Conservation (phyloP, 2,888 invertebrate genomes). For the Mylabris sibirica region DNA sequence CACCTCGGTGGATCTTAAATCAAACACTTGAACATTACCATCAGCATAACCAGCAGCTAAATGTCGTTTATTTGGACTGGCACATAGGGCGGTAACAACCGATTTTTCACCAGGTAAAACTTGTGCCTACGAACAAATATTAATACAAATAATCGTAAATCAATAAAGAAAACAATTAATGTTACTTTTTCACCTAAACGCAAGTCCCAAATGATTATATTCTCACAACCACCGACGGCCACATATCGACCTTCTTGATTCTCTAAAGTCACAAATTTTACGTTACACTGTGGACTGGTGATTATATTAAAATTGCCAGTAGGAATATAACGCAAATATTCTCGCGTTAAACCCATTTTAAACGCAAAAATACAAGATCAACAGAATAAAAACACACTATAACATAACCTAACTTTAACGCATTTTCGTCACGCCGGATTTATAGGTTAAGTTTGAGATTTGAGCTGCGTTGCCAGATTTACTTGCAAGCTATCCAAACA, state of each 20-base stretch:
- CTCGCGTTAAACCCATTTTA: conserved; percentile 88
- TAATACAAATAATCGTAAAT: conserved; percentile 12
- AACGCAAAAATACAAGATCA: not conserved
- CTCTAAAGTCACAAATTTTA: conserved; percentile 78
- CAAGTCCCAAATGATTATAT: conserved; percentile 94
- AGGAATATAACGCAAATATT: conserved; percentile 89
- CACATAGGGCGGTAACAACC: conserved; percentile 78
- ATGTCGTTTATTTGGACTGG: conserved; percentile 78
- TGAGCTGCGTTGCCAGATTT: no score
- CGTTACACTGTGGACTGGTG: conserved; percentile 80
- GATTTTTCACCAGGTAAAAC: conserved; percentile 82
- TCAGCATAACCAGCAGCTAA: conserved; percentile 93
- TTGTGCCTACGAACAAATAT: conserved; percentile 68
- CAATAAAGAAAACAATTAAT: not conserved
- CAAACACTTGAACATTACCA: conserved; percentile 85
- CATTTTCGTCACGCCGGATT: no score
- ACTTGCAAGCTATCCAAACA: no score
- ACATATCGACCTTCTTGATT: conserved; percentile 83
- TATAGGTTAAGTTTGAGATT: no score
- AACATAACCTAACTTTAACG: not conserved
- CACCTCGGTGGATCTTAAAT: conserved; percentile 75
- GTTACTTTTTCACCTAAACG: conserved; percentile 80
- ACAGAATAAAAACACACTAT: not conserved
- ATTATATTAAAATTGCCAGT: conserved; percentile 89
- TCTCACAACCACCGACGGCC: conserved; percentile 93